Evolutionary conservation across 2,797 vertebrate genomes (phyloP).

Genomic region (Hydrolagus colliei): DNA sequence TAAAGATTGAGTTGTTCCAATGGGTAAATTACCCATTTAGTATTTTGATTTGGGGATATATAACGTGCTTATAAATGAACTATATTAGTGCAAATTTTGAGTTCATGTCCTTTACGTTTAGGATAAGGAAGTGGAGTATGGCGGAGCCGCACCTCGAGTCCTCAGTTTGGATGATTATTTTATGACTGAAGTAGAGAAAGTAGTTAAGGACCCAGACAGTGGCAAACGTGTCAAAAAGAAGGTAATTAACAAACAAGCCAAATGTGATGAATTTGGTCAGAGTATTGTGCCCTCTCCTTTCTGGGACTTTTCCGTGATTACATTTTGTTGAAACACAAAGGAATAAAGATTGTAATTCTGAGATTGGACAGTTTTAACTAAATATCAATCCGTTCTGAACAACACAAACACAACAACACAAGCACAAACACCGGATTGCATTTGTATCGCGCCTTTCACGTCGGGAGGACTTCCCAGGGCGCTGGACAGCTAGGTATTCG

Average conservation of each 20-base stretch:
- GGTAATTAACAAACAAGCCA: slow-evolving; percentile 54
- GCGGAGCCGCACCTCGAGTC: slow-evolving; percentile 89
- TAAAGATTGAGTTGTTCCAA: too few species aligned
- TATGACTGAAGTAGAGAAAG: slow-evolving; percentile 92
- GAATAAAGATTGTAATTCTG: not conserved
- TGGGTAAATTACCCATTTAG: too few species aligned
- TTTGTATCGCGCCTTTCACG: too few species aligned
- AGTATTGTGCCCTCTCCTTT: not conserved
- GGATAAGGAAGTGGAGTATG: slow-evolving; percentile 97
- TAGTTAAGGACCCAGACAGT: slow-evolving; percentile 87
- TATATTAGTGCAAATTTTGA: not conserved
- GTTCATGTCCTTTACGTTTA: slow-evolving; percentile 44
- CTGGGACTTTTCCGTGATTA: not conserved
- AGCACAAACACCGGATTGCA: too few species aligned
- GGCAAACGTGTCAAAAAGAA: slow-evolving; percentile 87
- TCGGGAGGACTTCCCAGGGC: too few species aligned
- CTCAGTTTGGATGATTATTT: slow-evolving; percentile 96
- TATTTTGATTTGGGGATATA: too few species aligned
- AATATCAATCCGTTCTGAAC: too few species aligned
- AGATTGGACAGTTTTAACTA: too few species aligned
- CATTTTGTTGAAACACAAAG: not conserved
- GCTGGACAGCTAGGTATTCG: too few species aligned
- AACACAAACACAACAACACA: too few species aligned
- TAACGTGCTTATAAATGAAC: too few species aligned
- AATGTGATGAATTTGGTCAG: not conserved